Evolutionary conservation across 2,888 invertebrate genomes (phyloP).

Genomic region (Orchesella flavescens): DNA sequence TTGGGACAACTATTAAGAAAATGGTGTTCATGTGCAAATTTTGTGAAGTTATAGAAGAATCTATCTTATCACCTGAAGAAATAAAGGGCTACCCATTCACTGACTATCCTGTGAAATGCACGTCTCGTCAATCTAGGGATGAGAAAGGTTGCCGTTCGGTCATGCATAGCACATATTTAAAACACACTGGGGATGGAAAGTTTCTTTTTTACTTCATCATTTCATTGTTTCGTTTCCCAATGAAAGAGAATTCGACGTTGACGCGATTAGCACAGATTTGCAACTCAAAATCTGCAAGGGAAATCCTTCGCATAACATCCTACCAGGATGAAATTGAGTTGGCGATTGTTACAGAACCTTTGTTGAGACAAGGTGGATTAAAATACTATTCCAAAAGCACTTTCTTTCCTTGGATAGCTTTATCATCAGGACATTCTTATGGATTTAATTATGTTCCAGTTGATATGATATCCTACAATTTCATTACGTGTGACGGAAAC

Average conservation of each 20-base stretch:
- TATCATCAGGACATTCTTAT: background rate
- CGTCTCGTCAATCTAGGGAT: background rate
- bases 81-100: background rate
- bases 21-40: background rate
- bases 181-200: background rate
- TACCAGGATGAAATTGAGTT: background rate
- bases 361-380: background rate
- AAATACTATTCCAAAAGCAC: background rate
- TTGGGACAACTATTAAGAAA: background rate
- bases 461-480: background rate
- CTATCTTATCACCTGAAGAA: no score
- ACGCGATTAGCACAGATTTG: background rate
- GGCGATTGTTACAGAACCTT: background rate
- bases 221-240: background rate
- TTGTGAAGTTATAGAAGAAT: background rate
- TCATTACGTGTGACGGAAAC: constrained; percentile 1
- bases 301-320: background rate
- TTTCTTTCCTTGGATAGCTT: background rate
- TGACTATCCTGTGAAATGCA: background rate
- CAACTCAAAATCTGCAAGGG: background rate
- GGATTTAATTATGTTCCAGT: background rate
- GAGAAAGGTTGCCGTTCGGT: background rate
- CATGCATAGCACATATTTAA: background rate
- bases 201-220: background rate
- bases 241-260: background rate